Evolutionary conservation across 1,140 invertebrate genomes (phyloP).

Genomic region (Pogonomyrmex californicus): DNA sequence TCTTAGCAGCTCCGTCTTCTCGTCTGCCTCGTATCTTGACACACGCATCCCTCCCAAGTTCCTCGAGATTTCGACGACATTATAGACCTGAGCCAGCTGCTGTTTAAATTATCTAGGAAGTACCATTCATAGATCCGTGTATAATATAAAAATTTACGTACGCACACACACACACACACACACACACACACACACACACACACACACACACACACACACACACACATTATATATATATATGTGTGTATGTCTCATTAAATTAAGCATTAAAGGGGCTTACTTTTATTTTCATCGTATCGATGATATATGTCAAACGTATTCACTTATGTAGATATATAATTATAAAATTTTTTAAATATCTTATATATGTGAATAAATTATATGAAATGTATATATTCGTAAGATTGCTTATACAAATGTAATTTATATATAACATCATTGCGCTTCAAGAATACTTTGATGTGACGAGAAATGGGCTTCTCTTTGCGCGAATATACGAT

Average conservation of each 20-base stretch:
- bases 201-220: too few relatives aligned
- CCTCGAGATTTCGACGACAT: not conserved
- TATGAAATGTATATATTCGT: not conserved
- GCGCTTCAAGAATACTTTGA: not conserved
- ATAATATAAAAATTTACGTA: not conserved
- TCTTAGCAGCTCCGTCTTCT: constrained; percentile 13
- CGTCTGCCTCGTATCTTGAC: constrained; percentile 5
- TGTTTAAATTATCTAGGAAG: not conserved
- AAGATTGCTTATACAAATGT: not conserved
- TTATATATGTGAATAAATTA: too few relatives aligned
- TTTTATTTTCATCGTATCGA: too few relatives aligned
- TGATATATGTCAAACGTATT: too few relatives aligned
- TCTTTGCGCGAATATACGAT: not conserved
- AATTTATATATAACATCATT: too few relatives aligned
- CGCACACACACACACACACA: not conserved
- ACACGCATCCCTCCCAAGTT: not conserved
- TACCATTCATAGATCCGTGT: constrained; percentile 6
- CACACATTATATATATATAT: too few relatives aligned
- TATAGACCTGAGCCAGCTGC: not conserved
- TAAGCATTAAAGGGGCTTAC: too few relatives aligned
- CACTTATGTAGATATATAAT: too few relatives aligned
- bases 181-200: not conserved
- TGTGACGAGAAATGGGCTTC: not conserved
- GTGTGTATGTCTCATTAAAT: too few relatives aligned
- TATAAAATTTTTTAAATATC: too few relatives aligned